Conservation (phyloP, 2,797 vertebrate species). For the Trichosurus vulpecula region DNA sequence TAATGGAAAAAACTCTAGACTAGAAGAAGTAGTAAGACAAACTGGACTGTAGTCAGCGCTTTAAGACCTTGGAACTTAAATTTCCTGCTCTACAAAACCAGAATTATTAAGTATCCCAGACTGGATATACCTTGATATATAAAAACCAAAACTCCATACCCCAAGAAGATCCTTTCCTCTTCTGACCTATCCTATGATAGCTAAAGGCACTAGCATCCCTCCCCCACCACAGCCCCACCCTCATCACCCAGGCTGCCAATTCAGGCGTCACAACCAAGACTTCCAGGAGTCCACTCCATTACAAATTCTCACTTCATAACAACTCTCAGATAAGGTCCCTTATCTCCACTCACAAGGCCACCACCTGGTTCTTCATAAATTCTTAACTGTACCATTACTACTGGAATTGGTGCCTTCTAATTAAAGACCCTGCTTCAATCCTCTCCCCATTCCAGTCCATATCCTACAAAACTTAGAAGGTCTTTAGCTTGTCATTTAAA, state of each 20-base stretch:
- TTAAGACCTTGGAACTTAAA: background rate
- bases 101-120: background rate
- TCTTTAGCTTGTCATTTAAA: background rate
- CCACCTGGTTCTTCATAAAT: background rate
- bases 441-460: background rate
- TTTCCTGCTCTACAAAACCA: background rate
- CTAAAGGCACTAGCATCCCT: background rate
- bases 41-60: background rate
- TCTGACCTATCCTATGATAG: background rate
- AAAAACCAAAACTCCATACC: background rate
- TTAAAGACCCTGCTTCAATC: background rate
- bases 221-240: background rate
- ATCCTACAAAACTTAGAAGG: background rate
- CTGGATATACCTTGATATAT: background rate
- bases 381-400: background rate
- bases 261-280: background rate
- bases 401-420: background rate
- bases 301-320: background rate
- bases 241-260: background rate
- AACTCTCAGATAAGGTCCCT: background rate
- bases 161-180: background rate
- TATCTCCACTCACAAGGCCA: background rate
- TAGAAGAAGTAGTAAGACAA: background rate
- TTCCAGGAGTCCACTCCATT: background rate
- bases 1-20: background rate